Base-by-base conservation (phyloP, 2,888 invertebrate genomes). In the Melikaiella ostensackeni region DNA sequence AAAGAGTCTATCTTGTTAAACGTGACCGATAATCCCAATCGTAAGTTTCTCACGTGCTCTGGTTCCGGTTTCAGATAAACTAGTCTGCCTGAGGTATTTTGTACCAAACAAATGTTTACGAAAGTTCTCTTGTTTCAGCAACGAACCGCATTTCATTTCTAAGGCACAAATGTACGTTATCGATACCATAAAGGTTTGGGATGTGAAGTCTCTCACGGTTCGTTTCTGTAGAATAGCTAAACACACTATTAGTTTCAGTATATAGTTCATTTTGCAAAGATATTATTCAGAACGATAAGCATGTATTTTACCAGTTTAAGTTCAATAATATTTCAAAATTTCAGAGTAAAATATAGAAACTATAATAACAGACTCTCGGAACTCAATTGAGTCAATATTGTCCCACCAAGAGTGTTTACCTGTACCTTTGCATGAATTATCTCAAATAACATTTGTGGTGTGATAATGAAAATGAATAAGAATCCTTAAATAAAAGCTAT, bases 31-130 rank as follows among this genome's bases (percentile, higher is more conserved):
- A 59, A 59, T 27, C 38, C 35, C 42, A 6, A 38, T 64, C 13
- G 35, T 63, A 24, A 42, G 64, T 64, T 64, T 42, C 64, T 24
- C 24, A 64, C 42, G 64, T 64, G 59, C 13, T 38, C 2, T 42
- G 24, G 11, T 64, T 16, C 21, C 11, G 13, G 64, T 42, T 64
- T 24, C 2, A 64, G 38, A 27, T 64, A 42, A 64, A 24, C 2
- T 38, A 38, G 55, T 55, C 9, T 21, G 9, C 9, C 24, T 59
- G 59, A 27, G 38, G 42, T 42, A 42, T 42, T 64, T 8, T 42
- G 16, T 42, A 13, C 24, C 3, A 16, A 24, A 42, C 42, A 24
- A 24, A 42, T 0, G 42, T 42, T 35, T 24, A 16, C 6, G 7
- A 42, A 64, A 24, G 24, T 38, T 42, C 27, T 42, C 24, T 38